phyloP scores from a whole-genome alignment of 2,113 vertebrate genomes.

The Mungos mungo region DNA sequence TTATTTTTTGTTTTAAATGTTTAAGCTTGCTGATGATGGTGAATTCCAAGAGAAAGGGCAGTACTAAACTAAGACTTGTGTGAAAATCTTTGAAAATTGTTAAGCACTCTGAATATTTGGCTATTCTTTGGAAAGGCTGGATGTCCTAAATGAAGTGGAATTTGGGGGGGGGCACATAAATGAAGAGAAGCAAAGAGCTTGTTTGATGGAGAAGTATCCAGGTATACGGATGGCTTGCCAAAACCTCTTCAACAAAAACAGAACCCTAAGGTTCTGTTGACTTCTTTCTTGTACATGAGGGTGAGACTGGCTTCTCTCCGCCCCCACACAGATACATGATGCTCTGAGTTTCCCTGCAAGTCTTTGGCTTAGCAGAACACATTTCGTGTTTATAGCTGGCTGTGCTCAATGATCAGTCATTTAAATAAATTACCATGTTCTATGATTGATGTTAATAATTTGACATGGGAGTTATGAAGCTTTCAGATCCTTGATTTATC shows the following conservation, averaged over 20 bases:
- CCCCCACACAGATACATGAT: neutral
- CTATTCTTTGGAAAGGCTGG: neutral
- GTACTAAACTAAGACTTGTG: neutral
- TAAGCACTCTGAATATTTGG: neutral
- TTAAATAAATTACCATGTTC: slow-evolving; percentile 8
- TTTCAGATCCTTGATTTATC: slow-evolving; percentile 20
- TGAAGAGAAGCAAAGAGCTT: neutral
- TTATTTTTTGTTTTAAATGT: slow-evolving; percentile 17
- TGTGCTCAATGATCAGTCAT: neutral
- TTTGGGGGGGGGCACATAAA: neutral
- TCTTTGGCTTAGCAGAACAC: neutral
- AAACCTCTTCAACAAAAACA: neutral
- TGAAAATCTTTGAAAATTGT: neutral
- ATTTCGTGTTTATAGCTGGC: neutral
- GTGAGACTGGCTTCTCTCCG: neutral
- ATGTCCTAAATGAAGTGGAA: neutral
- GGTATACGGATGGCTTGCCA: neutral
- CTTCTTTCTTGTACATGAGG: neutral
- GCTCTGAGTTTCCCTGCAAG: neutral
- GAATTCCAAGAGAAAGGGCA: neutral
- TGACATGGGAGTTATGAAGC: neutral
- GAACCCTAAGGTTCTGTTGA: neutral
- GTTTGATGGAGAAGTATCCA: neutral
- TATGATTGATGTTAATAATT: neutral
- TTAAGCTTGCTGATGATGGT: neutral